Conservation (phyloP, 2,888 invertebrate genomes). For the Agrilus biguttatus region DNA sequence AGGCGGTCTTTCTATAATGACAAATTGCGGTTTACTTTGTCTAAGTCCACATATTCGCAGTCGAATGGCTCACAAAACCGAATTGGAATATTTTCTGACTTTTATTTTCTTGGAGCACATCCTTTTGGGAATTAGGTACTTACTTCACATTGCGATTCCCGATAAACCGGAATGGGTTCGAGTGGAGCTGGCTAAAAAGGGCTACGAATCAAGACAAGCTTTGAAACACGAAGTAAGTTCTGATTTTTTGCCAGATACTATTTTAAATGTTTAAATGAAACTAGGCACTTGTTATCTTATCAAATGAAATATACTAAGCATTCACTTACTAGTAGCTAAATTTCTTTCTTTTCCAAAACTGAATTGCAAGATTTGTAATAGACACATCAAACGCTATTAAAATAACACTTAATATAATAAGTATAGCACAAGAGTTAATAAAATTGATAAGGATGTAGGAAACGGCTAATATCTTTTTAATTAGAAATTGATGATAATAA, state of each 20-base stretch:
- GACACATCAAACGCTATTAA: too few species aligned
- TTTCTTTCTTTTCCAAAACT: too few species aligned
- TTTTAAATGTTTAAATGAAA: neutral
- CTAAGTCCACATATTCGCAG: slow-evolving; percentile 47
- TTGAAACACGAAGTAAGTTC: slow-evolving; percentile 39
- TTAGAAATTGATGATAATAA: too few species aligned
- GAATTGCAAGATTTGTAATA: too few species aligned
- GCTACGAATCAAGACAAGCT: slow-evolving; percentile 47
- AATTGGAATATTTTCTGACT: slow-evolving; percentile 38
- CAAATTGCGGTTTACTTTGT: slow-evolving; percentile 59
- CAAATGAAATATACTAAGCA: too few species aligned
- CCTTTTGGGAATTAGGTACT: slow-evolving; percentile 47
- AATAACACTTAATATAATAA: too few species aligned
- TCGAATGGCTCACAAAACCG: slow-evolving; percentile 14
- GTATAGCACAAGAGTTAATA: too few species aligned
- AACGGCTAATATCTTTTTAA: too few species aligned
- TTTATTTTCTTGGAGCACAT: slow-evolving; percentile 57
- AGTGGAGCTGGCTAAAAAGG: slow-evolving; percentile 43
- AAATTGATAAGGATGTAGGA: too few species aligned
- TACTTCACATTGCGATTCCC: slow-evolving; percentile 52
- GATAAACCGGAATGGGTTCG: slow-evolving; percentile 56
- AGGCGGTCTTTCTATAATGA: slow-evolving; percentile 52
- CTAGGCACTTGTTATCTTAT: too few species aligned
- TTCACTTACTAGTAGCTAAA: too few species aligned
- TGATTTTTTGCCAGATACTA: slow-evolving; percentile 1